Evolutionary conservation across 2,888 invertebrate genomes (phyloP).

Genomic region (Patella caerulea): DNA sequence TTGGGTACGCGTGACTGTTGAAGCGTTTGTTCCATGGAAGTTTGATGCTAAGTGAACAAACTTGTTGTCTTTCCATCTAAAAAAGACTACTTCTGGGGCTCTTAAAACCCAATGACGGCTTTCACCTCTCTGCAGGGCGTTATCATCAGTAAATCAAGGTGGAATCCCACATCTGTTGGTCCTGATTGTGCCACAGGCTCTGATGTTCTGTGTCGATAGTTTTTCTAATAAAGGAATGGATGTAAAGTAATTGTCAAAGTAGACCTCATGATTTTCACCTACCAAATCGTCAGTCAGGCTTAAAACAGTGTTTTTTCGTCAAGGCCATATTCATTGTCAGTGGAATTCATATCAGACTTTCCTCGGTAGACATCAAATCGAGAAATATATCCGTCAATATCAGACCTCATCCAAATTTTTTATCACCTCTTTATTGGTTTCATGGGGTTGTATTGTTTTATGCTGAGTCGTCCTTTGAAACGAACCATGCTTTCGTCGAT

Average conservation of each 20-base stretch:
- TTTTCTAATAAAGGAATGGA: neutral
- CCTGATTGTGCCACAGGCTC: neutral
- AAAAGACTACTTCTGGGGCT: neutral
- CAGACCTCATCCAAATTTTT: neutral
- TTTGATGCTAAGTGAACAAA: neutral
- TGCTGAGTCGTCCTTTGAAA: neutral
- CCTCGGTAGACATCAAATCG: neutral
- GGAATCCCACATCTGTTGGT: neutral
- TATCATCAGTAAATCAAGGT: neutral
- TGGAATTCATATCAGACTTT: neutral
- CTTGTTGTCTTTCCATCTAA: neutral
- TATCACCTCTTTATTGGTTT: neutral
- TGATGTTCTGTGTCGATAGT: neutral
- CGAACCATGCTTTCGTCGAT: neutral
- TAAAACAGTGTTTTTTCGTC: neutral
- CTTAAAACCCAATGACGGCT: neutral
- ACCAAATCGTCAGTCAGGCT: neutral
- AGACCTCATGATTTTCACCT: neutral
- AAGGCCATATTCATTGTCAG: neutral
- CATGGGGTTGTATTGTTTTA: neutral
- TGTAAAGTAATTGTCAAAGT: neutral
- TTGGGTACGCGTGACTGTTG: neutral
- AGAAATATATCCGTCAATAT: neutral
- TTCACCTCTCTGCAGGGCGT: neutral
- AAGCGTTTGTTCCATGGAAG: neutral